Percentiles rank a stretch among this genome's conserved stretches.
Evolutionary conservation across 2,797 vertebrate genomes (phyloP).

Genomic region (Siniperca obscura): DNA sequence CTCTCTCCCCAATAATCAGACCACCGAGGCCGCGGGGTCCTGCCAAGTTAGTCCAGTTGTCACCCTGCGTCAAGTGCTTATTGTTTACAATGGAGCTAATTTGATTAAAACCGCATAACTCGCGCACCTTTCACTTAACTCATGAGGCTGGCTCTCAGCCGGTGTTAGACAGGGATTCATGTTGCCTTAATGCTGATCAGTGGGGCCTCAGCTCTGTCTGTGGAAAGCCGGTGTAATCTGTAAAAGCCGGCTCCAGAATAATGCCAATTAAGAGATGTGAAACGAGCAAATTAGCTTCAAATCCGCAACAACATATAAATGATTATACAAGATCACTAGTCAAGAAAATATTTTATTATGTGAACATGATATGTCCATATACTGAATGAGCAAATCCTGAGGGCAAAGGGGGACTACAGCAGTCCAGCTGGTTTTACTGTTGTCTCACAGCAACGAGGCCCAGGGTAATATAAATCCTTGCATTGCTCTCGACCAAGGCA

Average conservation of each 20-base stretch:
- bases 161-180: constrained; percentile 57
- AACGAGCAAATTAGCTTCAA: constrained; percentile 9
- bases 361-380: not conserved
- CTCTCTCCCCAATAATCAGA: constrained; percentile 42
- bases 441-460: not conserved
- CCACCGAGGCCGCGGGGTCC: constrained; percentile 1
- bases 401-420: not conserved
- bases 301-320: not conserved
- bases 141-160: constrained; percentile 3
- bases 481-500: not conserved
- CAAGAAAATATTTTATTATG: constrained; percentile 24
- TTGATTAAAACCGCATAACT: constrained; percentile 67
- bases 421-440: not conserved
- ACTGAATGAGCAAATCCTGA: not conserved
- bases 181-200: constrained; percentile 33
- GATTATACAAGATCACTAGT: not conserved
- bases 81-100: constrained; percentile 69
- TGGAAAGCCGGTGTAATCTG: constrained; percentile 42
- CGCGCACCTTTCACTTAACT: constrained; percentile 57
- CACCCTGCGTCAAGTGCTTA: constrained; percentile 49
- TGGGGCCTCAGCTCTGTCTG: constrained; percentile 31
- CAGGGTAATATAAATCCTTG: not conserved
- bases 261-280: constrained; percentile 4
- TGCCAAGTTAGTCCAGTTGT: constrained; percentile 73
- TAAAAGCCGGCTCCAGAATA: not conserved